Evolutionary conservation across 1,140 invertebrate genomes (phyloP).

Genomic region (Orchesella cincta): DNA sequence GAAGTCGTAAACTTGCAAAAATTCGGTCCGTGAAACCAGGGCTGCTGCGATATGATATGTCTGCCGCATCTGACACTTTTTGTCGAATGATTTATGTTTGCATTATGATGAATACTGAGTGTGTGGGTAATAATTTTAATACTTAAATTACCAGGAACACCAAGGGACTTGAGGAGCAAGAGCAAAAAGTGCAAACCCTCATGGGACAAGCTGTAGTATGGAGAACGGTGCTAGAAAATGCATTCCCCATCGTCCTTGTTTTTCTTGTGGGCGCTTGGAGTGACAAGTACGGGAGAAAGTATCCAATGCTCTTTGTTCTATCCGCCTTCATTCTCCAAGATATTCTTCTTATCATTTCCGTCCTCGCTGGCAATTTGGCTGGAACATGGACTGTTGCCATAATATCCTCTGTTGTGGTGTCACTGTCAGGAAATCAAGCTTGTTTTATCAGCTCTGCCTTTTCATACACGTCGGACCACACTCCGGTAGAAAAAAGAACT

Average conservation of each 20-base stretch:
- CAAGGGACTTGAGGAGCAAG: conserved; percentile 23
- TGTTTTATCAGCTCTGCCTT: conserved; percentile 74
- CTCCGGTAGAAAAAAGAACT: conserved; percentile 75
- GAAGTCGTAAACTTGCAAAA: no score
- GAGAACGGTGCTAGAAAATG: conserved; percentile 64
- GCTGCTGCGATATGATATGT: no score
- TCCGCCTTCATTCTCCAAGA: conserved; percentile 76
- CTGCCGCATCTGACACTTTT: no score
- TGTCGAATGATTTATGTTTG: no score
- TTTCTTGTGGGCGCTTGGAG: conserved; percentile 66
- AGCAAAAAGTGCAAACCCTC: conserved; percentile 58
- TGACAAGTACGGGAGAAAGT: conserved; percentile 65
- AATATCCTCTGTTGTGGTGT: conserved; percentile 61
- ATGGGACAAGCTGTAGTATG: conserved; percentile 62
- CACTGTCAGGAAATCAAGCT: conserved; percentile 61
- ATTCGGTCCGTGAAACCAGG: no score
- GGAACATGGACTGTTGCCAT: conserved; percentile 41
- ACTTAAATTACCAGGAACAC: conserved; percentile 9
- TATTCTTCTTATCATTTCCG: conserved; percentile 74
- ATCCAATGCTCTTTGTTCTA: conserved; percentile 80
- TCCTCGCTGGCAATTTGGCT: conserved; percentile 61
- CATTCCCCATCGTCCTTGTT: conserved; percentile 62
- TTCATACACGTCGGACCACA: conserved; percentile 84
- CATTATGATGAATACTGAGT: no score
- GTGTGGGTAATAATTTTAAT: not conserved